A percentile compares a stretch with the other conserved stretches of the same genome.
Evolutionary conservation across 2,113 vertebrate genomes (phyloP).

Genomic region (Pituophis catenifer): DNA sequence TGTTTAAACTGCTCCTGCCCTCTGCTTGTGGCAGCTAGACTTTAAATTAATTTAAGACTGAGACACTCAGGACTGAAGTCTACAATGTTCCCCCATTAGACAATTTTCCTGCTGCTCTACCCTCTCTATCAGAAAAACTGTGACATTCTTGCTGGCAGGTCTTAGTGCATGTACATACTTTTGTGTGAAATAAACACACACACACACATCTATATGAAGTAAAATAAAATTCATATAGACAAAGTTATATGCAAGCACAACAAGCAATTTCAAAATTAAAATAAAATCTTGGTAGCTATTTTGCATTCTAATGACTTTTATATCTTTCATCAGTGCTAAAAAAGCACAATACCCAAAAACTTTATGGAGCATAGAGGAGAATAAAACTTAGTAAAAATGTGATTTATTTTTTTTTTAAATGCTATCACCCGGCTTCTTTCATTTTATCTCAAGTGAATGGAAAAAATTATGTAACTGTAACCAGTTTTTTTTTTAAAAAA

Average conservation of each 20-base stretch:
- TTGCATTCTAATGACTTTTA: background rate
- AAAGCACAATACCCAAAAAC: background rate
- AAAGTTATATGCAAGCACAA: background rate
- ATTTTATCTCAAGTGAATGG: background rate
- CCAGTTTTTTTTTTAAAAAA: background rate
- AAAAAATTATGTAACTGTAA: background rate
- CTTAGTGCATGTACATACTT: background rate
- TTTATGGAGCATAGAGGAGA: background rate
- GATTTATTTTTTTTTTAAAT: background rate
- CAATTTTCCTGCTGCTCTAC: background rate
- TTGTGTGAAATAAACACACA: background rate
- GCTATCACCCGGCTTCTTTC: background rate
- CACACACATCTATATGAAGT: background rate
- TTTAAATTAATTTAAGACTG: background rate
- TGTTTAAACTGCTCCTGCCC: background rate
- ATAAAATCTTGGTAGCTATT: background rate
- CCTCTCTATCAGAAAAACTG: background rate
- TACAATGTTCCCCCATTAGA: background rate
- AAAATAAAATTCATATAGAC: background rate
- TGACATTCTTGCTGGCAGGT: background rate
- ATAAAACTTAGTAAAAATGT: background rate
- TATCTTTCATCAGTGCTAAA: background rate
- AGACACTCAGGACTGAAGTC: background rate
- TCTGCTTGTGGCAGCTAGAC: background rate
- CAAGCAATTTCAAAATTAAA: background rate